A percentile compares a stretch with the other conserved stretches of the same genome.
These are phyloP conservation scores for Graptemys geographica DNA, from an alignment of 2,797 vertebrate genomes.

Conservation along the genomic window DNA sequence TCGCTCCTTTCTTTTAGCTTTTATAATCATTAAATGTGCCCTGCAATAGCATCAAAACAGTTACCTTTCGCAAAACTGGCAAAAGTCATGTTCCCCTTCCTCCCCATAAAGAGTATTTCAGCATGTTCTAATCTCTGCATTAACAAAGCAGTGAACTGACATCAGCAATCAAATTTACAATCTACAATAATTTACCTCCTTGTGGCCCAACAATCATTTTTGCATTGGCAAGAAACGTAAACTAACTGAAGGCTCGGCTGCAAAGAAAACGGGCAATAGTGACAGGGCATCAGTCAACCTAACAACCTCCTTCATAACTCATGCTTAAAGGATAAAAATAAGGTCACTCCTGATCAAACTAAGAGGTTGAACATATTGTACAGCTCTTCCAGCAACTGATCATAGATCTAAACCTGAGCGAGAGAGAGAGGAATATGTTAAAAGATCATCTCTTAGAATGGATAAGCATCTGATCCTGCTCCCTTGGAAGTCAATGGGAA, in stretches of 20 bases:
- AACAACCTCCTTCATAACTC: constrained; percentile 55
- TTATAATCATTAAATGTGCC: neutral
- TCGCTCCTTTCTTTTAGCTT: neutral
- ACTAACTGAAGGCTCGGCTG: constrained; percentile 64
- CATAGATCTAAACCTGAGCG: neutral
- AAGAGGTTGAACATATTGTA: neutral
- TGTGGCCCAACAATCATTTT: constrained; percentile 45
- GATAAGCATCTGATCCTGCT: neutral
- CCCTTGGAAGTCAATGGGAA: neutral
- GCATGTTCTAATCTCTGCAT: neutral
- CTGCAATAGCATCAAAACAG: neutral
- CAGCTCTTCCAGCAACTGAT: neutral
- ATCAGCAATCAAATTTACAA: constrained; percentile 43
- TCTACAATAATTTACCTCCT: constrained; percentile 47
- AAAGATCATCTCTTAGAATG: neutral
- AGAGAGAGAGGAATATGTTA: neutral
- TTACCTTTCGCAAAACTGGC: neutral
- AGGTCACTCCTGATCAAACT: neutral
- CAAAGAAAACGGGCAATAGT: constrained; percentile 33
- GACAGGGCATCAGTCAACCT: constrained; percentile 60
- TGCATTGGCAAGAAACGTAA: constrained; percentile 59
- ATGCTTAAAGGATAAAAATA: constrained; percentile 56
- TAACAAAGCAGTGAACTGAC: constrained; percentile 34
- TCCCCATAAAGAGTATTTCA: neutral
- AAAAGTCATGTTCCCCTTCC: constrained; percentile 1